Evolutionary conservation across 1,140 invertebrate species (phyloP).

Genomic region (Platorchestia sp.): DNA sequence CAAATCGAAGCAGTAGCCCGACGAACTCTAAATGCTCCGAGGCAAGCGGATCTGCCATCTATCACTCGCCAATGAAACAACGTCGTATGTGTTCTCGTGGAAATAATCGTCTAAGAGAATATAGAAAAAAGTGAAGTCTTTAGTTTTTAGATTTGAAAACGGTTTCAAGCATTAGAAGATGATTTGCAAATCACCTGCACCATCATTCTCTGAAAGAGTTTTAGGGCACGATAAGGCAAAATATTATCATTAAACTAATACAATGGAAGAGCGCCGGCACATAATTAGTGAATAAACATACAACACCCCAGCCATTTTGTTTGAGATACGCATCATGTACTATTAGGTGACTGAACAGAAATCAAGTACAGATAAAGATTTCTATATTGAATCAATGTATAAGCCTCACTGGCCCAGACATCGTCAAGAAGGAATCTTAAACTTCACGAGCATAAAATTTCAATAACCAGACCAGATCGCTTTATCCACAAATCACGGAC

Average conservation of each 20-base stretch:
- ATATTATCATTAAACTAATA: neutral
- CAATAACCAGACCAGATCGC: neutral
- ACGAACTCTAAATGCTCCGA: neutral
- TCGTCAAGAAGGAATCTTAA: neutral
- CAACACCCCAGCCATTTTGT: too few relatives aligned
- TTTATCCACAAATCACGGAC: neutral
- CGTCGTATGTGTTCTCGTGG: too few relatives aligned
- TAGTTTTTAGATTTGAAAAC: too few relatives aligned
- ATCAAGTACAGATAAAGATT: neutral
- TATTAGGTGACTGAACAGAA: neutral
- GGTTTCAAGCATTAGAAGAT: too few relatives aligned
- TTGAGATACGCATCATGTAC: neutral
- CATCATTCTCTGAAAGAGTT: too few relatives aligned
- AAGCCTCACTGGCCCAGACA: neutral
- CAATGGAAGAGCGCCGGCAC: neutral
- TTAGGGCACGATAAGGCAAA: neutral
- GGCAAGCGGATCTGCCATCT: neutral
- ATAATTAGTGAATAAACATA: neutral
- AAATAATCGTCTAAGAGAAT: too few relatives aligned
- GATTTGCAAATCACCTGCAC: too few relatives aligned
- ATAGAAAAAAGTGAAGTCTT: too few relatives aligned
- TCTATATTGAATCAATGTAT: neutral
- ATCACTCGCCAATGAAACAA: neutral
- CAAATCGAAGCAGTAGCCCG: neutral
- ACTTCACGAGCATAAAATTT: neutral